Conservation (phyloP, 2,888 invertebrate species). For the Dolomedes plantarius region DNA sequence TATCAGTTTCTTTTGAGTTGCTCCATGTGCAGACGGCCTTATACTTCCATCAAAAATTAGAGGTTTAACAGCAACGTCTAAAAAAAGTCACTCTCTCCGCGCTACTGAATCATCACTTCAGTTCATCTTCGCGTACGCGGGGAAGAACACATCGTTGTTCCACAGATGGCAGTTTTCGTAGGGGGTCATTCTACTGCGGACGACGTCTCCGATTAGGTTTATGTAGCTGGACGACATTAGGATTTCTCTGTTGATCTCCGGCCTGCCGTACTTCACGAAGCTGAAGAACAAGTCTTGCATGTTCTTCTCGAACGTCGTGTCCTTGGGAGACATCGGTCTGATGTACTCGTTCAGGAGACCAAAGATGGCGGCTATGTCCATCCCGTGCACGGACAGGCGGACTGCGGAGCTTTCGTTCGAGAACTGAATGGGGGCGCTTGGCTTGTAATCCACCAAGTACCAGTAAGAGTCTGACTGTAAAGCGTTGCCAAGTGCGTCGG, state of each 20-base stretch:
- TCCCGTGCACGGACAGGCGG: slow-evolving; percentile 68
- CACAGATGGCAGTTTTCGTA: slow-evolving; percentile 69
- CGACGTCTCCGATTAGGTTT: slow-evolving; percentile 54
- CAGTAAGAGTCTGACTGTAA: slow-evolving; percentile 80
- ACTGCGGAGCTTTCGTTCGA: slow-evolving; percentile 46
- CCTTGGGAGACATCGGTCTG: slow-evolving; percentile 84
- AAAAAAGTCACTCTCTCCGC: background rate
- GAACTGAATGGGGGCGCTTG: slow-evolving; percentile 70
- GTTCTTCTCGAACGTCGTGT: slow-evolving; percentile 85
- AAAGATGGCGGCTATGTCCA: slow-evolving; percentile 82
- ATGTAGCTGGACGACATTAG: slow-evolving; percentile 52
- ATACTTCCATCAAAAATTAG: background rate
- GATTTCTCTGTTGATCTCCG: slow-evolving; percentile 28
- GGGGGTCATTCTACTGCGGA: slow-evolving; percentile 43
- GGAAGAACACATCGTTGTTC: slow-evolving; percentile 59
- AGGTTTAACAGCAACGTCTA: background rate
- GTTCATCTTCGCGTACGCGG: slow-evolving; percentile 59
- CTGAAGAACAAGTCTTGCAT: slow-evolving; percentile 90
- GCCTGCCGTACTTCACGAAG: slow-evolving; percentile 85
- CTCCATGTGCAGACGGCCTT: no score
- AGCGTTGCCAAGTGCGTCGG: slow-evolving; percentile 75
- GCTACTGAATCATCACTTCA: no score
- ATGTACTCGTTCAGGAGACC: slow-evolving; percentile 80
- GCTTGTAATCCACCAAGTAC: slow-evolving; percentile 84
- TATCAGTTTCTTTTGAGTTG: no score